Conservation (phyloP, 2,888 invertebrate species). For the Nipponacmea schrenckii region DNA sequence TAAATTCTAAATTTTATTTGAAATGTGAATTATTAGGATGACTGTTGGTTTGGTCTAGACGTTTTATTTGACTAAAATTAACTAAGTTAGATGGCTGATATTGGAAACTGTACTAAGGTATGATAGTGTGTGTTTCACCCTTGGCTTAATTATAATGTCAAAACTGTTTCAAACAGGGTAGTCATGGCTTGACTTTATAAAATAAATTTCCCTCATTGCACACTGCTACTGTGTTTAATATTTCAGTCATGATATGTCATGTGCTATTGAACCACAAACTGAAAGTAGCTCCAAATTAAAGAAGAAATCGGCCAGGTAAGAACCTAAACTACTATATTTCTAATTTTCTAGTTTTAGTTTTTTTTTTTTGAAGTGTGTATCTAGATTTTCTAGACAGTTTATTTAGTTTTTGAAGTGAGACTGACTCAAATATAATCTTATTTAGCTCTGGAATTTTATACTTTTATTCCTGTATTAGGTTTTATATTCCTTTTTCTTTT, state of each 20-base stretch:
- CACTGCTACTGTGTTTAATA: not conserved
- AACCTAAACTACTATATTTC: not conserved
- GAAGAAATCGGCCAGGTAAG: slow-evolving; percentile 55
- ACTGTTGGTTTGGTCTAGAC: not conserved
- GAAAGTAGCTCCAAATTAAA: slow-evolving; percentile 48
- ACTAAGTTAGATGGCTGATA: too few species aligned
- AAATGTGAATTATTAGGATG: too few species aligned
- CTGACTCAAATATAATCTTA: not conserved
- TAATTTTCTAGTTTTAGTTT: not conserved
- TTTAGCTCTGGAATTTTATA: not conserved
- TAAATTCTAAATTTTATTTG: not conserved
- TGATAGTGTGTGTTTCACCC: too few species aligned
- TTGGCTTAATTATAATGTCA: too few species aligned
- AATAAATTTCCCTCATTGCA: not conserved
- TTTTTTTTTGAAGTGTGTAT: not conserved
- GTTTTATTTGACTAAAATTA: not conserved
- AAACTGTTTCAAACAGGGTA: too few species aligned
- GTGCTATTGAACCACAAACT: slow-evolving; percentile 81
- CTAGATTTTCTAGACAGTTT: too few species aligned
- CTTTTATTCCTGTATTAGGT: slow-evolving; percentile 2
- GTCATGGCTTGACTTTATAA: too few species aligned
- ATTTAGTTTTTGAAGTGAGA: not conserved
- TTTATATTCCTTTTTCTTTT: not conserved
- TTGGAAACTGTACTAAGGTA: too few species aligned
- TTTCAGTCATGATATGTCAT: slow-evolving; percentile 77